Evolutionary conservation across 2,797 vertebrate species (phyloP), one percentile per base, ranked within the genome.

Genomic region (Megaceryle alcyon): DNA sequence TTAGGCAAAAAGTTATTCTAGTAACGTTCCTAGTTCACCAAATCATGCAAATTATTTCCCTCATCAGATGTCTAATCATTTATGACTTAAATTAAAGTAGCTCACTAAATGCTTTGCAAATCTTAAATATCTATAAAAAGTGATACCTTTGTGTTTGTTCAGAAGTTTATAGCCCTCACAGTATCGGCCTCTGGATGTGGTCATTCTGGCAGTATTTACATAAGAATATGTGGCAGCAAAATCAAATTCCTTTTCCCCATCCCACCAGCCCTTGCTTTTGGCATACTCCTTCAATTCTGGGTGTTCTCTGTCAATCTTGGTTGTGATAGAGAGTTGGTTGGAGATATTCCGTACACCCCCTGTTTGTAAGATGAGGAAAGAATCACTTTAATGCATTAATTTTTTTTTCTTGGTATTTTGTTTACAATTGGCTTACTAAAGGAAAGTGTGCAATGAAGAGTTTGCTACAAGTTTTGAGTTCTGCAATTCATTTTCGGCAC

Each of bases 251-350:
- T 97, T 97, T 96, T 98, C 41, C 43, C 98, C 99, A 44, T 99
- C 98, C 99, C 99, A 99, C 99, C 99, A 99, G 87, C 98, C 98
- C 90, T 98, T 97, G 82, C 95, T 98, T 82, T 66, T 98, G 44
- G 99, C 99, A 56, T 99, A 98, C 80, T 96, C 98, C 92, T 98
- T 99, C 98, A 99, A 21, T 61, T 96, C 91, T 37, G 98, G 98
- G 92, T 99, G 99, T 77, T 99, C 99, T 95, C 95, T 98, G 97
- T 99, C 99, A 68, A 99, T 99, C 95, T 98, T 99, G 29, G 98
- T 99, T n/a, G 98, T 99, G 97, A 99, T 98, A 63, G 98, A 98
- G 68, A 99, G 98, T 96, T 99, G 98, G 94, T 99, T 98, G 70
- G 98, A 98, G 98, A 99, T 99, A 97, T 99, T 99, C 57, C 99